phyloP scores from a whole-genome alignment of 2,888 invertebrate genomes.

The Apodemia zela region DNA sequence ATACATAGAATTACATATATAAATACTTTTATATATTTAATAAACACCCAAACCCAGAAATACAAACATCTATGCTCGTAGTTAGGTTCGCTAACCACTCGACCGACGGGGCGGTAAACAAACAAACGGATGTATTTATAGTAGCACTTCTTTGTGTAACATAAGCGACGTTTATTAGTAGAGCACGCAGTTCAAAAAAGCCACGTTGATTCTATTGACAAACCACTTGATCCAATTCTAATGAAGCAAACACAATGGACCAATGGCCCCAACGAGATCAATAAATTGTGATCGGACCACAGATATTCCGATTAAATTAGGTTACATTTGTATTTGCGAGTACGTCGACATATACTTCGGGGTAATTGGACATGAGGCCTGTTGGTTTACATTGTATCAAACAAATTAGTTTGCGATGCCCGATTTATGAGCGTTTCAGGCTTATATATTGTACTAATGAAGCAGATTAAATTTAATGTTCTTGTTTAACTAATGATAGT shows the following conservation, averaged over 20 bases:
- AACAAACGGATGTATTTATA: too few species aligned
- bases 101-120: too few species aligned
- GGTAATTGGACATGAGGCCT: not conserved
- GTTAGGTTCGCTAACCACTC: too few species aligned
- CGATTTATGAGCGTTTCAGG: not conserved
- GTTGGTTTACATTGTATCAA: not conserved
- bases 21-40: too few species aligned
- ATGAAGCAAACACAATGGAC: conserved; percentile 44
- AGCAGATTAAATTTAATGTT: too few species aligned
- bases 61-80: too few species aligned
- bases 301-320: conserved; percentile 13
- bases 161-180: conserved; percentile 5
- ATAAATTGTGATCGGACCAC: conserved; percentile 7
- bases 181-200: conserved; percentile 25
- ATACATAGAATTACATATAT: too few species aligned
- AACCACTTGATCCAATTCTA: conserved; percentile 35
- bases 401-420: not conserved
- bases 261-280: conserved; percentile 32
- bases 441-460: too few species aligned
- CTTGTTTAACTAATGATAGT: too few species aligned
- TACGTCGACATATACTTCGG: not conserved
- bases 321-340: conserved; percentile 15
- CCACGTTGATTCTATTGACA: conserved; percentile 26
- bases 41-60: too few species aligned
- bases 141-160: not conserved